Conservation (phyloP, 1,140 invertebrate genomes). For the Orchestia grillus region DNA sequence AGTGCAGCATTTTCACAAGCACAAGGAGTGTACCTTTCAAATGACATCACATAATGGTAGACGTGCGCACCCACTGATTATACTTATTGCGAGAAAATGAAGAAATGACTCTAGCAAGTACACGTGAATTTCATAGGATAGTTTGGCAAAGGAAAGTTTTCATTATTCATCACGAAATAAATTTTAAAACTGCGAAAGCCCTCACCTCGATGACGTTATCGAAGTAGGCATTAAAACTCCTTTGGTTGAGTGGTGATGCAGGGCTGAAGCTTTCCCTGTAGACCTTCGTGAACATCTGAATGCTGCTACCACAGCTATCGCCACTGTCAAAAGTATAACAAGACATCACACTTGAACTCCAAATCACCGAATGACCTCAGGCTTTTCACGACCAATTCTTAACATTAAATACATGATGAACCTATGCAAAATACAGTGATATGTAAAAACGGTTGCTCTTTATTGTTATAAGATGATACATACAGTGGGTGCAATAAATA, state of each 20-base stretch:
- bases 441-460: neutral
- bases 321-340: neutral
- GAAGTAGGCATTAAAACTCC: constrained; percentile 75
- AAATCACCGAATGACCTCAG: neutral
- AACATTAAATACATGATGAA: neutral
- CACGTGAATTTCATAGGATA: neutral
- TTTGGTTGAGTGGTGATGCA: constrained; percentile 74
- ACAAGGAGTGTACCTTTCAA: neutral
- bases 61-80: neutral
- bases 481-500: no score
- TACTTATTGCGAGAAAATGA: neutral
- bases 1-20: neutral
- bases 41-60: neutral
- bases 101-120: neutral
- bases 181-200: neutral
- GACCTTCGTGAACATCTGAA: constrained; percentile 89
- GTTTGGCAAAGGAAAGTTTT: neutral
- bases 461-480: neutral
- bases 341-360: neutral
- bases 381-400: neutral
- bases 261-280: constrained; percentile 77
- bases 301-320: constrained; percentile 68
- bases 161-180: neutral
- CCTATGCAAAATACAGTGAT: neutral
- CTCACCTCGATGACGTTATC: constrained; percentile 77